These are phyloP conservation scores for Accipiter virgatus DNA, from an alignment of 2,113 vertebrate species.

Conservation along the genomic window DNA sequence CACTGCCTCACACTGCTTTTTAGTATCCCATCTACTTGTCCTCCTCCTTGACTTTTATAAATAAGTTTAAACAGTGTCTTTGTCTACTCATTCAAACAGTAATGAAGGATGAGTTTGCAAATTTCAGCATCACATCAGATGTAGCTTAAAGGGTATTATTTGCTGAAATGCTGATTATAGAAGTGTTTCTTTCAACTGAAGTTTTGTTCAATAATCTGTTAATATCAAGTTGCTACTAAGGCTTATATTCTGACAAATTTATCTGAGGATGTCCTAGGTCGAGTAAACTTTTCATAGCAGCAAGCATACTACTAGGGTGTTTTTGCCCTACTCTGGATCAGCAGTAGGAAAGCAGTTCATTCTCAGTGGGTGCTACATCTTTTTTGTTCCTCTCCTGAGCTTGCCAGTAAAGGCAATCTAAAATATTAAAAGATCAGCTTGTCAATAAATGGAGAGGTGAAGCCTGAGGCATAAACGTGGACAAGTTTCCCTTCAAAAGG, in stretches of 20 bases:
- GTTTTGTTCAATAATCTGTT: background rate
- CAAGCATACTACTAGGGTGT: background rate
- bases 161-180: background rate
- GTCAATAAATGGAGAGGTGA: background rate
- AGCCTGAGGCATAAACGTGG: background rate
- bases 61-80: background rate
- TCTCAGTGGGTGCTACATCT: background rate
- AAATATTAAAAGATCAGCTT: background rate
- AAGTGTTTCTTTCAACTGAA: background rate
- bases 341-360: background rate
- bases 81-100: background rate
- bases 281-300: background rate
- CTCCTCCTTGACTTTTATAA: background rate
- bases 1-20: background rate
- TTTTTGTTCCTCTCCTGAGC: background rate
- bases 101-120: background rate
- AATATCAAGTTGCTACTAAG: background rate
- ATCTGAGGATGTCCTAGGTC: background rate
- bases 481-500: background rate
- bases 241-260: background rate
- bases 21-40: background rate
- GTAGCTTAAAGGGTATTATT: background rate
- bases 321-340: background rate
- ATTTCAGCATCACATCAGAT: background rate
- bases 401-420: background rate